These are phyloP conservation scores for Lerema accius DNA, from an alignment of 1,140 invertebrate species.

Conservation along the genomic window DNA sequence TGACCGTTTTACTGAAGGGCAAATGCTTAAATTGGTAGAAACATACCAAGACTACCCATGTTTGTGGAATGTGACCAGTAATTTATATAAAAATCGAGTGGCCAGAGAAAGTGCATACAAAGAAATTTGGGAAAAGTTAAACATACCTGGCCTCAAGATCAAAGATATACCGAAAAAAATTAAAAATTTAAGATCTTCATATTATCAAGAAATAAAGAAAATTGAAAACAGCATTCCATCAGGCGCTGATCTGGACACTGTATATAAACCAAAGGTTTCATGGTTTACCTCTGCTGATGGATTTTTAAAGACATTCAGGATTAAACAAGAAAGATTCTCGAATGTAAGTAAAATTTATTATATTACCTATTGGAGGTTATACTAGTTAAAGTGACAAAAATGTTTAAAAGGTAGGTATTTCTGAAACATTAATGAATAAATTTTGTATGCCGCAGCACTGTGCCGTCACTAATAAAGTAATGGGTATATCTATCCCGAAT, in stretches of 20 bases:
- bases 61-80: constrained; percentile 7
- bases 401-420: too few species aligned
- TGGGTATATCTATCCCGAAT: constrained; percentile 12
- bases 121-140: neutral
- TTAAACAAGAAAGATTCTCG: constrained; percentile 13
- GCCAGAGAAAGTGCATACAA: constrained; percentile 10
- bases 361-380: too few species aligned
- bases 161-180: constrained; percentile 14
- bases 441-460: neutral
- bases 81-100: constrained; percentile 2
- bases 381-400: too few species aligned
- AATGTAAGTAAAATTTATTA: constrained; percentile 34
- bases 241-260: constrained; percentile 5
- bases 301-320: constrained; percentile 25
- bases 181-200: constrained; percentile 11
- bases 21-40: constrained; percentile 12
- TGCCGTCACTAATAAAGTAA: neutral
- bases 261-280: constrained; percentile 25
- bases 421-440: neutral
- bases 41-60: constrained; percentile 6
- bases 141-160: constrained; percentile 3
- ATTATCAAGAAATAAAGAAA: constrained; percentile 31
- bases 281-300: constrained; percentile 27
- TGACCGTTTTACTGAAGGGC: neutral
- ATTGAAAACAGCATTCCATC: constrained; percentile 12